Conservation (phyloP, 2,888 invertebrate species). For the Elgonia sp. region DNA sequence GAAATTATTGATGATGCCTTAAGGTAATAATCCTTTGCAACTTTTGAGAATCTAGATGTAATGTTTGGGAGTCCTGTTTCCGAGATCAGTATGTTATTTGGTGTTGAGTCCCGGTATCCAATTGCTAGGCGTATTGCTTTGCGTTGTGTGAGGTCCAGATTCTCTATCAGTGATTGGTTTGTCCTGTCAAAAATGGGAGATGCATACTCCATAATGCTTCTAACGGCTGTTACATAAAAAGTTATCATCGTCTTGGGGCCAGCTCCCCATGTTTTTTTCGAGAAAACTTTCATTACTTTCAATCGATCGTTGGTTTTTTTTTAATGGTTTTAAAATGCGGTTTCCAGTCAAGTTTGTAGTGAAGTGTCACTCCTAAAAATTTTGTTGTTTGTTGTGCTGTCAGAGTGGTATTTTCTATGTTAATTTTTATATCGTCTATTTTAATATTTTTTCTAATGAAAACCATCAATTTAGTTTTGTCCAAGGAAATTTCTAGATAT, state of each 20-base stretch:
- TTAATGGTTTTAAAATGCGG: background rate
- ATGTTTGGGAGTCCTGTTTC: slow-evolving; percentile 29
- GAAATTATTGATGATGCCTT: slow-evolving; percentile 23
- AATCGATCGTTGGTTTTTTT: background rate
- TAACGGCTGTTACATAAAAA: background rate
- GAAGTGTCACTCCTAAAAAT: background rate
- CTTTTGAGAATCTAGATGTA: background rate
- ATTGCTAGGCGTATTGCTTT: slow-evolving; percentile 35
- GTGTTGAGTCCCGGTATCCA: slow-evolving; percentile 44
- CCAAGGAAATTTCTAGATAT: background rate
- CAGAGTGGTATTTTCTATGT: background rate
- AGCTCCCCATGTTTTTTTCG: background rate
- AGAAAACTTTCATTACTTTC: background rate
- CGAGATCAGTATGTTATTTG: background rate
- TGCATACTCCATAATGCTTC: slow-evolving; percentile 18
- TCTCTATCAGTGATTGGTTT: background rate
- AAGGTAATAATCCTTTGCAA: slow-evolving; percentile 38
- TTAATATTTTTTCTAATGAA: slow-evolving; percentile 13
- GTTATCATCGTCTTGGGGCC: background rate
- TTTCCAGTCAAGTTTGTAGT: background rate
- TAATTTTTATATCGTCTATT: background rate
- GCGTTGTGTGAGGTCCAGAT: slow-evolving; percentile 28
- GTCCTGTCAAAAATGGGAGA: slow-evolving; percentile 21
- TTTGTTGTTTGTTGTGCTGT: background rate
- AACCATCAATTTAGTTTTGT: background rate